Base-by-base conservation (phyloP, 2,113 vertebrate species). In the Phrynosoma platyrhinos region DNA sequence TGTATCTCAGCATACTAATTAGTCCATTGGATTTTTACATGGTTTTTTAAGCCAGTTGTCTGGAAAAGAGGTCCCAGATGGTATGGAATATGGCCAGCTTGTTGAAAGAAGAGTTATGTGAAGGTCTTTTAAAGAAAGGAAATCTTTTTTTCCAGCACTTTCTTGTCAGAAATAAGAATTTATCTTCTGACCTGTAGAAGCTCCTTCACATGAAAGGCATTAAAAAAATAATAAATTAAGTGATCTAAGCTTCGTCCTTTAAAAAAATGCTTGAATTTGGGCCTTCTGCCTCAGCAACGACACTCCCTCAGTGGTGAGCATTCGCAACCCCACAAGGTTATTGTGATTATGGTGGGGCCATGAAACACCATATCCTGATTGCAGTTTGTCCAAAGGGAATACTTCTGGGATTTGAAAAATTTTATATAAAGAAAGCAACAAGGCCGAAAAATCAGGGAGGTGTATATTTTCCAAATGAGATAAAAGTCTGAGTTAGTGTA, bases 381-480 rank as follows among this genome's bases (percentile, higher is more conserved):
- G 86, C 40, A 92, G 90, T 93, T 93, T 94, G 91, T 87, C 89
- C 90, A 90, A 92, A 81, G 40, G 58, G 64, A 91, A 83, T 82
- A 90, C 87, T 92, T 93, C 81, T 93, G 76, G 71, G 94, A 74
- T 32, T 53, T 75, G 32, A 40, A 84, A 2, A 85, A 89, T 87
- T 86, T 79, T 90, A 88, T 64, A 88, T 72, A 92, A 9, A 23
- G 14, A 2, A 93, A 92, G 89, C 82, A 88, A 84, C 85, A 91
- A 91, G 93, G 88, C 85, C 82, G 2, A 93, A 93, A 78, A 94
- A 90, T 71, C 72, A 92, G 88, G 72, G 90, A 95, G 84, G 76
- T 91, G 72, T 85, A 53, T 40, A 68, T 95, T 96, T 96, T 87
- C 87, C 86, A 88, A 92, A 95, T 91, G 91, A 95, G 91, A 87